Evolutionary conservation across 2,113 vertebrate species (phyloP), one percentile per base, ranked within the genome.

Genomic region (Seriola rivoliana): DNA sequence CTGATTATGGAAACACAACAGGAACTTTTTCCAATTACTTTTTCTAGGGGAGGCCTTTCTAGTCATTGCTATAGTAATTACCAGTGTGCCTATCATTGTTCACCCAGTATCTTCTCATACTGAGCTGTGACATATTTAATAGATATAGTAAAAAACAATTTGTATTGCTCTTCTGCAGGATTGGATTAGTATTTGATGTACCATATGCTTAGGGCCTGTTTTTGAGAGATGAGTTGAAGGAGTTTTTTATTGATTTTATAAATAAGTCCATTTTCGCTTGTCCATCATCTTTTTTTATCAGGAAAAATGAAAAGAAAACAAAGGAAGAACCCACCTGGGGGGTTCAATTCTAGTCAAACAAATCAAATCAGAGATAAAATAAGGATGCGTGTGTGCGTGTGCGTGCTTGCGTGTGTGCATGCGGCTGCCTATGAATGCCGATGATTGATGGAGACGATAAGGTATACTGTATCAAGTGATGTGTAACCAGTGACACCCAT

Each of bases 121-220:
- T 78, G 81, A 77, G 79, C 75, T 84, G 44, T 78, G 82, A 71
- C 77, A 82, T 79, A 50, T 90, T 87, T 89, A 85, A 88, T 88
- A 63, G 80, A 17, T 66, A 55, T 64, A 77, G 71, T 88, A 73
- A 84, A 89, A 89, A 78, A 14, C 54, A 55, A 8, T 77, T 82
- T 72, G 75, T 72, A 86, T 88, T 78, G 71, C 85, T 84, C 58
- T 59, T 71, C 71, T 78, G 46, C 52, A 6, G 55, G 69, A 89
- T 88, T 63, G 11, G 38, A 86, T 89, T 85, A 81, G 71, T 74
- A 77, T 88, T 82, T 85, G 73, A 85, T 85, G 84, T 65, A 71
- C 75, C 81, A 13, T 86, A 78, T 87, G 79, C 36, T 85, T 23
- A 8, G 36, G 59, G 65, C 64, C 58, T 3, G n/a, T 65, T 64